These are phyloP conservation scores for Pseudomyrmex cubaensis DNA, from an alignment of 1,140 invertebrate genomes.

Conservation along the genomic window DNA sequence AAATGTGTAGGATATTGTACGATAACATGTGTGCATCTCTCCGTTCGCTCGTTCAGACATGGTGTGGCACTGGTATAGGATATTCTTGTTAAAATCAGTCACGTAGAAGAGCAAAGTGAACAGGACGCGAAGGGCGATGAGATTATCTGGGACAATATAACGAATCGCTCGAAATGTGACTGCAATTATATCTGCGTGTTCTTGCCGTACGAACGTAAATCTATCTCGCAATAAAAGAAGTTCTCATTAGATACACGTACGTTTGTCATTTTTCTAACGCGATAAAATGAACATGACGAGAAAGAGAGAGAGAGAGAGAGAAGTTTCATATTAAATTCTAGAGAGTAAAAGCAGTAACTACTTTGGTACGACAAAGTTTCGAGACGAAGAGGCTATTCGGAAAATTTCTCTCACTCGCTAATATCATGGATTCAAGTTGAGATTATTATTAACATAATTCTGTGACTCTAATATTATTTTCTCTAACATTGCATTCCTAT, in stretches of 20 bases:
- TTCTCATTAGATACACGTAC: conserved; percentile 40
- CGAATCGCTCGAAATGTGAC: conserved; percentile 80
- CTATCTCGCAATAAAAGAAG: conserved; percentile 65
- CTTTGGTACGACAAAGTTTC: neutral
- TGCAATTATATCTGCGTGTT: conserved; percentile 82
- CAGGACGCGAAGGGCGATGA: conserved; percentile 79
- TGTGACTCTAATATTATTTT: too few species aligned
- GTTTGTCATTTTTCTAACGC: conserved; percentile 1
- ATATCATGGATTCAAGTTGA: neutral
- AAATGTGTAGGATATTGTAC: neutral
- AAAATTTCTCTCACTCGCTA: conserved; percentile 4
- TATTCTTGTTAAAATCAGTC: conserved; percentile 62
- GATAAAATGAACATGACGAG: neutral
- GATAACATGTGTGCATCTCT: neutral
- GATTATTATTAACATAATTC: neutral
- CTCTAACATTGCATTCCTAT: neutral
- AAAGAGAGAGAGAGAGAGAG: neutral
- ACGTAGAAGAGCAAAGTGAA: conserved; percentile 79
- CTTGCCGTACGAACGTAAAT: conserved; percentile 64
- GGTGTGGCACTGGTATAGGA: conserved; percentile 9
- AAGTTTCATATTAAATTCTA: neutral
- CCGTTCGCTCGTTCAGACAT: neutral
- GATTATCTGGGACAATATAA: conserved; percentile 82
- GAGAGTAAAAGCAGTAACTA: conserved; percentile 15
- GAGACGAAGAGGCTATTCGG: neutral